phyloP scores from a whole-genome alignment of 2,888 invertebrate species.

The Liposcelis brunnea region DNA sequence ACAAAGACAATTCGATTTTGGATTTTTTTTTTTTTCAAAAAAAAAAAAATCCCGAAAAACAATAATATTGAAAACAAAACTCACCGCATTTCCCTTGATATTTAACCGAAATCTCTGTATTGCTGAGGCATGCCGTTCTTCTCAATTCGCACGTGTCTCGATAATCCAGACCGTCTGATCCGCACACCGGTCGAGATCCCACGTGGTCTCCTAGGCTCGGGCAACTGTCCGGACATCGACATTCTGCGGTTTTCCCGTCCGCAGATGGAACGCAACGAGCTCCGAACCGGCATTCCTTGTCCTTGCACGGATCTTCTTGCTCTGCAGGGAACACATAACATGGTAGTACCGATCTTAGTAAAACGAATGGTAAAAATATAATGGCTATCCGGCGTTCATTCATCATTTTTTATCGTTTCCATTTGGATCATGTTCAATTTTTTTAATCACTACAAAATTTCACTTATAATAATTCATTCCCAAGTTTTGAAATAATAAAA shows the following conservation, averaged over 20 bases:
- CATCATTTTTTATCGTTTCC: too few relatives aligned
- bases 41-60: neutral
- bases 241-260: slow-evolving; percentile 54
- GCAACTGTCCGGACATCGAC: slow-evolving; percentile 63
- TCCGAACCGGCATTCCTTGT: slow-evolving; percentile 48
- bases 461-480: too few relatives aligned
- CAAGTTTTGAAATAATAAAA: too few relatives aligned
- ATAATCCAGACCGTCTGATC: slow-evolving; percentile 70
- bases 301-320: slow-evolving; percentile 49
- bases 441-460: too few relatives aligned
- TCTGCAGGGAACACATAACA: slow-evolving; percentile 37
- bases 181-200: slow-evolving; percentile 63
- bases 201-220: slow-evolving; percentile 70
- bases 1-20: too few relatives aligned
- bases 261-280: slow-evolving; percentile 43
- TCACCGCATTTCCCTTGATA: slow-evolving; percentile 78
- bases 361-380: neutral
- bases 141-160: slow-evolving; percentile 71
- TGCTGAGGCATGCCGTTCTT: slow-evolving; percentile 55
- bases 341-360: slow-evolving; percentile 16
- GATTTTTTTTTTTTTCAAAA: too few relatives aligned
- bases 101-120: slow-evolving; percentile 59
- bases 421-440: too few relatives aligned
- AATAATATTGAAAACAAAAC: too few relatives aligned
- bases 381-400: too few relatives aligned